These are phyloP conservation scores for Dendrolimus punctatus DNA, from an alignment of 1,140 invertebrate species.

Conservation along the genomic window DNA sequence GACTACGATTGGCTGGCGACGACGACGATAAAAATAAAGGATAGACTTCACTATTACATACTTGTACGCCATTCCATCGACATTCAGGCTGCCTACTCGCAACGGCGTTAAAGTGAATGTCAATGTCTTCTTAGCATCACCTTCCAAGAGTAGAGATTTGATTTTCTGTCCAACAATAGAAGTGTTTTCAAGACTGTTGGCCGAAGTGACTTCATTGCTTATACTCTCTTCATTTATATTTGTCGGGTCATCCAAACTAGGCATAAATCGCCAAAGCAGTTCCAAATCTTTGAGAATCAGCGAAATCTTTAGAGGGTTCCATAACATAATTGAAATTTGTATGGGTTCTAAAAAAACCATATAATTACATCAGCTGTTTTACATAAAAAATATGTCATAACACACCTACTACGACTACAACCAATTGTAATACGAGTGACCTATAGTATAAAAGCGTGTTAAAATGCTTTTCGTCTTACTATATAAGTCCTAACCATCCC, in stretches of 20 bases:
- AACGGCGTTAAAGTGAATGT: slow-evolving; percentile 57
- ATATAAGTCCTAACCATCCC: no score
- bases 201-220: slow-evolving; percentile 56
- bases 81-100: slow-evolving; percentile 43
- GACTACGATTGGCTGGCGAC: no score
- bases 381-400: no score
- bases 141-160: slow-evolving; percentile 46
- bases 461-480: no score
- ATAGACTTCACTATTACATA: background rate
- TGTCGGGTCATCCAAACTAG: slow-evolving; percentile 52
- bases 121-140: slow-evolving; percentile 47
- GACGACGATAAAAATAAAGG: no score
- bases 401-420: no score
- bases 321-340: slow-evolving; percentile 81
- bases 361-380: no score
- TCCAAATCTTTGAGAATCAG: slow-evolving; percentile 81
- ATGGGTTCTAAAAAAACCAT: slow-evolving; percentile 79
- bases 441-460: no score
- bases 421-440: no score
- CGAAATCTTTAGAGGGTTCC: slow-evolving; percentile 87
- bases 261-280: slow-evolving; percentile 84
- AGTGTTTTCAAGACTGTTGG: slow-evolving; percentile 42
- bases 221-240: slow-evolving; percentile 31
- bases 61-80: slow-evolving; percentile 61
- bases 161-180: slow-evolving; percentile 58